A percentile compares a stretch with the other conserved stretches of the same genome.
Conservation (phyloP, 2,113 vertebrate species). For the Sorex araneus region DNA sequence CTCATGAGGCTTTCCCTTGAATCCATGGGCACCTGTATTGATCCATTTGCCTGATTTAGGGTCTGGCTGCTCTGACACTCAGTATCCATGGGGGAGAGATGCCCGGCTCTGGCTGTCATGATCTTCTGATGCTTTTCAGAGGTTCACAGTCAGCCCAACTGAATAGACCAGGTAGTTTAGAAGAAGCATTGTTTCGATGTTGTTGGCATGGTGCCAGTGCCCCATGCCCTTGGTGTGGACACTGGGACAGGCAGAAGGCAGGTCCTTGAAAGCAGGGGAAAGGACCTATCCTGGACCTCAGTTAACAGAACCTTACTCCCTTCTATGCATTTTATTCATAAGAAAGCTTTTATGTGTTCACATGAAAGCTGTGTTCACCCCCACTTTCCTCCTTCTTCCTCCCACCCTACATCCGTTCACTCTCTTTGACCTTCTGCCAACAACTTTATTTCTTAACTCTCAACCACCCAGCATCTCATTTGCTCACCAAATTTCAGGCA, state of each 20-base stretch:
- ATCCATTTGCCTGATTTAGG: not conserved
- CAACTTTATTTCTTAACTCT: conserved; percentile 47
- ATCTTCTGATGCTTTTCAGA: too few relatives aligned
- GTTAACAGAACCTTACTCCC: not conserved
- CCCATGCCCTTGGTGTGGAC: not conserved
- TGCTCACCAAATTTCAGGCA: conserved; percentile 21
- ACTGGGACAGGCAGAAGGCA: not conserved
- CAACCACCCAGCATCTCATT: not conserved
- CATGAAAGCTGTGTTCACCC: conserved; percentile 58
- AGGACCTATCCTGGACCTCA: not conserved
- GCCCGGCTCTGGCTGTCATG: not conserved
- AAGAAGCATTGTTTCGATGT: not conserved
- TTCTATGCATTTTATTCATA: not conserved
- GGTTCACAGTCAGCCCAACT: not conserved
- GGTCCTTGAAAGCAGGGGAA: not conserved
- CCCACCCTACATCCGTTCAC: conserved; percentile 50
- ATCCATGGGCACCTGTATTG: not conserved
- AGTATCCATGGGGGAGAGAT: not conserved
- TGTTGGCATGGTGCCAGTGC: not conserved
- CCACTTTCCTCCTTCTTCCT: not conserved
- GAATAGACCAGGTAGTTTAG: not conserved
- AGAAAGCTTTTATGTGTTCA: conserved; percentile 59
- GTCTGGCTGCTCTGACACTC: not conserved
- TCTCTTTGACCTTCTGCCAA: conserved; percentile 84
- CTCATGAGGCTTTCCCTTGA: not conserved